These are phyloP conservation scores for Caenorhabditis sp. DNA, from an alignment of 2,888 invertebrate species.

Conservation along the genomic window DNA sequence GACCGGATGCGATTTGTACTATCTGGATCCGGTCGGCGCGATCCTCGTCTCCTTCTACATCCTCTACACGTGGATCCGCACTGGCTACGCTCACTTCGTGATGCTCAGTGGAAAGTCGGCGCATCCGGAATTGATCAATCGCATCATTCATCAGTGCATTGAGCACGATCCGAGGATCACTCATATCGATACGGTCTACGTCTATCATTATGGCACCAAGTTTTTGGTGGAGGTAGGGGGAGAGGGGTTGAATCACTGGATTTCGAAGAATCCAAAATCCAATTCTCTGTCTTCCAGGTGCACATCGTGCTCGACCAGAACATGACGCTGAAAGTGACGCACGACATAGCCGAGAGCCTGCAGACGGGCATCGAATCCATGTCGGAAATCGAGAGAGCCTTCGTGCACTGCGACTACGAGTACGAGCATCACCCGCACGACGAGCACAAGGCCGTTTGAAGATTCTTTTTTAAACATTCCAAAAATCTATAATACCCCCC, in stretches of 20 bases:
- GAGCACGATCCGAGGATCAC: slow-evolving; percentile 81
- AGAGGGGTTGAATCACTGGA: too few relatives aligned
- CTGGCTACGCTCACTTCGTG: slow-evolving; percentile 84
- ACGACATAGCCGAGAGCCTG: slow-evolving; percentile 85
- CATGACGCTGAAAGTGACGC: slow-evolving; percentile 84
- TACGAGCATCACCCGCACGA: slow-evolving; percentile 84
- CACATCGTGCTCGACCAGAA: slow-evolving; percentile 84
- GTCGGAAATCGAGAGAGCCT: slow-evolving; percentile 85
- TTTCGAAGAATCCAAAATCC: too few relatives aligned
- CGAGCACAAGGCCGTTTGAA: slow-evolving; percentile 83
- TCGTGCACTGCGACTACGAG: slow-evolving; percentile 86
- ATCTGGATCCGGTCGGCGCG: slow-evolving; percentile 85
- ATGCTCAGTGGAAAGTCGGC: slow-evolving; percentile 82
- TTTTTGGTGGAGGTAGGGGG: slow-evolving; percentile 84
- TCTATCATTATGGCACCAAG: slow-evolving; percentile 85
- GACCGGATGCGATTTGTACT: slow-evolving; percentile 80
- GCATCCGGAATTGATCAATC: slow-evolving; percentile 83
- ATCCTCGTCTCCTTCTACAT: slow-evolving; percentile 85
- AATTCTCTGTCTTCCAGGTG: slow-evolving; percentile 69
- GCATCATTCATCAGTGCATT: slow-evolving; percentile 83
- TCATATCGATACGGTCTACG: slow-evolving; percentile 85
- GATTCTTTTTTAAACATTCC: background rate
- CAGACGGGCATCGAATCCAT: slow-evolving; percentile 85
- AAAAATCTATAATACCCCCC: background rate
- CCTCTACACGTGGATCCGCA: slow-evolving; percentile 83